Evolutionary conservation across 2,797 vertebrate genomes (phyloP).

Genomic region (Hypotaenidia philippensis): DNA sequence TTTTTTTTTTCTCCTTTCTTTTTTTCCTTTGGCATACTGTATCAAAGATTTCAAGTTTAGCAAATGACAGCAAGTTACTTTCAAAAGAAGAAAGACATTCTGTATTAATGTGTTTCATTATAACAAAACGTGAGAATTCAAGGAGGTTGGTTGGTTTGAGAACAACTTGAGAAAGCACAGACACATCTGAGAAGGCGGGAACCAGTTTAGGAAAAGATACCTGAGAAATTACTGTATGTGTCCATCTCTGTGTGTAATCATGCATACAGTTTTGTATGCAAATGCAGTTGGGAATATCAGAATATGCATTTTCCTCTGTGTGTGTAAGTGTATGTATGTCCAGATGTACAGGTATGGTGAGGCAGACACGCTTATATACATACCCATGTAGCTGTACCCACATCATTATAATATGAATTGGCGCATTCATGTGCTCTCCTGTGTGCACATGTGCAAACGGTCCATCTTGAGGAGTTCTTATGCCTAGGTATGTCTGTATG

Average conservation of each 20-base stretch:
- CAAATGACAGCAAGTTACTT: conserved; percentile 64
- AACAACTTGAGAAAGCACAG: not conserved
- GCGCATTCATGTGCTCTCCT: not conserved
- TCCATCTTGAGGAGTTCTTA: not conserved
- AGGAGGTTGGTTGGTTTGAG: not conserved
- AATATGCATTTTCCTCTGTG: not conserved
- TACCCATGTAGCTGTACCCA: not conserved
- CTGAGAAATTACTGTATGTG: not conserved
- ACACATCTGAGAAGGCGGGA: not conserved
- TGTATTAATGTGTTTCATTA: conserved; percentile 17
- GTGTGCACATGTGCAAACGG: not conserved
- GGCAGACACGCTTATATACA: fast-evolving
- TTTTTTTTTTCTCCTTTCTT: not conserved
- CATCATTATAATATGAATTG: fast-evolving
- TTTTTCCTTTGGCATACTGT: not conserved
- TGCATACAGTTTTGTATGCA: not conserved
- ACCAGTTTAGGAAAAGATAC: not conserved
- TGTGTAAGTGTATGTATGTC: fast-evolving
- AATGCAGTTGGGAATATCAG: not conserved
- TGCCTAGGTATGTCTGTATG: not conserved
- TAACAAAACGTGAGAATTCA: conserved; percentile 12
- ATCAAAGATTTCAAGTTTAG: conserved; percentile 21
- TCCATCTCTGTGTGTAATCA: not conserved
- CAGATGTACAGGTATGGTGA: fast-evolving
- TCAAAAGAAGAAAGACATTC: conserved; percentile 30